Evolutionary conservation across 2,888 invertebrate species (phyloP), one percentile per base, ranked within the genome.

Genomic region (Pherbina coryleti): DNA sequence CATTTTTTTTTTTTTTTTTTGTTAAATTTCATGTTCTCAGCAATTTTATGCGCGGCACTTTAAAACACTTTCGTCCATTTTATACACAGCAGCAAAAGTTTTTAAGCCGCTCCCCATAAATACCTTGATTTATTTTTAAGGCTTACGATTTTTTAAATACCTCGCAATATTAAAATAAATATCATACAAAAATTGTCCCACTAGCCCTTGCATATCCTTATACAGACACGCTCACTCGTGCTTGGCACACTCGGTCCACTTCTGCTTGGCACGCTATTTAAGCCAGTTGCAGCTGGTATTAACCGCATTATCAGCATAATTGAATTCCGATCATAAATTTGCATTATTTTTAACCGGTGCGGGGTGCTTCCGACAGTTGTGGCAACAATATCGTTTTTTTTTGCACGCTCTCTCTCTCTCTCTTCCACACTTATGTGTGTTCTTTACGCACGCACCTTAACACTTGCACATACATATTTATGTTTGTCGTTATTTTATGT

Each of bases 241-340:
- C 44, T 44, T 44, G 44, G 44, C 44, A 44, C 22, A 14, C 51
- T 14, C n/a, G n/a, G n/a, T n/a, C n/a, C 14, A 44, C 44, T 44
- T 1, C 11, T 44, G 44, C 44, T 44, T 44, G 44, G 44, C 44
- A 44, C 22, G 22, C 51, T 14, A 11, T 14, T 22, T 69, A 69
- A 49, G 55, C 28, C 66, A 67, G 66, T 69, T 69, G 76, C 76
- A 67, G 76, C 70, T 37, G 76, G 78, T 77, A 80, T 79, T 79
- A 80, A 79, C 75, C 77, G 73, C 75, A 77, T 79, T 80, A 80
- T 77, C 64, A 75, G 79, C 76, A 64, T 79, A 79, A 80, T 79
- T 80, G 79, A 80, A 80, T 80, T 80, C 75, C 37, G 77, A 75
- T 79, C 75, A 80, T 80, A 80, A 80, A 80, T 80, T 80, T 79